phyloP scores from a whole-genome alignment of 1,140 invertebrate species.

The Tetramorium parvispinum region DNA sequence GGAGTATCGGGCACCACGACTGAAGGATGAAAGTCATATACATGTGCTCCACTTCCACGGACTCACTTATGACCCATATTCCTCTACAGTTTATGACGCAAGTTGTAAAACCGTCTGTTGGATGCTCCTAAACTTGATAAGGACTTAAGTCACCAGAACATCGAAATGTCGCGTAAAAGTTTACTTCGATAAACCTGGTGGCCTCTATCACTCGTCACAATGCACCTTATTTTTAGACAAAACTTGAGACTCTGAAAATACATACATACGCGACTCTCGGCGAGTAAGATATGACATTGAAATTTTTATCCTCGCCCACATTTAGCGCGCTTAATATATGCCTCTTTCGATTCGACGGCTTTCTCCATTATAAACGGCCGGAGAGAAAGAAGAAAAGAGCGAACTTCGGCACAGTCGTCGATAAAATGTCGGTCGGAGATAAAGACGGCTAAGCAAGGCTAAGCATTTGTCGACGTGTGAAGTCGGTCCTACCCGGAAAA shows the following conservation, averaged over 20 bases:
- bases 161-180: slow-evolving; percentile 63
- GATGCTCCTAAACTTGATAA: slow-evolving; percentile 49
- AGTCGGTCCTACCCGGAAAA: slow-evolving; percentile 73
- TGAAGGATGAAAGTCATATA: slow-evolving; percentile 38
- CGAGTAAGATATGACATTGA: not conserved
- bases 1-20: not conserved
- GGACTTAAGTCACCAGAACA: slow-evolving; percentile 39
- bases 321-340: not conserved
- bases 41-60: slow-evolving; percentile 38
- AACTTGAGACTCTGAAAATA: not conserved
- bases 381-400: slow-evolving; percentile 9
- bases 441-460: slow-evolving; percentile 69
- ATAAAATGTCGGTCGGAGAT: slow-evolving; percentile 63
- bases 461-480: slow-evolving; percentile 77
- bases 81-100: slow-evolving; percentile 39
- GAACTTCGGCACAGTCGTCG: slow-evolving; percentile 49
- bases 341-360: slow-evolving; percentile 2
- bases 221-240: not conserved
- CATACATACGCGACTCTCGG: not conserved
- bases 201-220: not conserved
- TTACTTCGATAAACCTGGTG: slow-evolving; percentile 54
- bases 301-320: not conserved
- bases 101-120: slow-evolving; percentile 62
- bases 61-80: slow-evolving; percentile 38
- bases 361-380: slow-evolving; percentile 31